Evolutionary conservation across 2,888 invertebrate species (phyloP).

Genomic region (Dryococelus australis): DNA sequence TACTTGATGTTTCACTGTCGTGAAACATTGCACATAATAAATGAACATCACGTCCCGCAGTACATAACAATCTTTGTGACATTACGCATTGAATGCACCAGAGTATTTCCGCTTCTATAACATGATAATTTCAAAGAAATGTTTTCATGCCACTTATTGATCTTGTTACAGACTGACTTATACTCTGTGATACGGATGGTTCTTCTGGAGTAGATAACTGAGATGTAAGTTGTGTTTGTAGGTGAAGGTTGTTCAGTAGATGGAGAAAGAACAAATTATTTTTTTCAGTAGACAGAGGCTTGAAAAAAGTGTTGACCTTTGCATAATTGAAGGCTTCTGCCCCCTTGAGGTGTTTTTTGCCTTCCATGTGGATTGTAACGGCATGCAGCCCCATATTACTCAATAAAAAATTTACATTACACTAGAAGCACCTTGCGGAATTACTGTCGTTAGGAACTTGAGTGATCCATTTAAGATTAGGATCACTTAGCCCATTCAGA

Average conservation of each 20-base stretch:
- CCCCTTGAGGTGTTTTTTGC: conserved; percentile 9
- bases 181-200: background rate
- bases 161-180: background rate
- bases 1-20: background rate
- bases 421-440: background rate
- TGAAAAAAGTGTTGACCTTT: too few relatives aligned
- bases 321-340: background rate
- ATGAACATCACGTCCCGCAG: background rate
- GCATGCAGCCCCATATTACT: background rate
- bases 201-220: background rate
- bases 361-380: background rate
- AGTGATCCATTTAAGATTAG: background rate
- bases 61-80: background rate
- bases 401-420: conserved; percentile 8
- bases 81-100: background rate
- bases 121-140: too few relatives aligned
- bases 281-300: too few relatives aligned
- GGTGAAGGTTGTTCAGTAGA: too few relatives aligned
- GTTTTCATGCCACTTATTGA: too few relatives aligned
- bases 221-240: too few relatives aligned
- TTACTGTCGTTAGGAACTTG: background rate
- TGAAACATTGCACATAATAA: too few relatives aligned
- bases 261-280: too few relatives aligned
- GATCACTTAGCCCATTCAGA: background rate
- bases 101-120: too few relatives aligned